A percentile compares a stretch with the other conserved stretches of the same genome.
Conservation (phyloP, 2,888 invertebrate genomes). For the Mesorhabditis sp. region DNA sequence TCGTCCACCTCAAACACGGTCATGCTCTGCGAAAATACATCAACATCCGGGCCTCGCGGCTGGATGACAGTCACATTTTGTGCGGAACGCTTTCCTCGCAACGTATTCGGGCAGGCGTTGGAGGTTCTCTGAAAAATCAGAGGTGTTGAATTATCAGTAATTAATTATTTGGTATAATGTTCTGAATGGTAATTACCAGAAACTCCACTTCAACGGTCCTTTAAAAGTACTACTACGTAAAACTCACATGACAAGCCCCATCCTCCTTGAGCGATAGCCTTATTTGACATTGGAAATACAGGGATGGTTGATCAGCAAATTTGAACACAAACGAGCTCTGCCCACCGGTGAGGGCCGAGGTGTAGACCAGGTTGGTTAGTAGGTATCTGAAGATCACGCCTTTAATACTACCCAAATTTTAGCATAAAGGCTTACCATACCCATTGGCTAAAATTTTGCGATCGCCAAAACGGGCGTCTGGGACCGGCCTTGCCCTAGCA, state of each 20-base stretch:
- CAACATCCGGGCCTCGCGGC: slow-evolving; percentile 32
- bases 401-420: too few species aligned
- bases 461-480: not conserved
- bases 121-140: slow-evolving; percentile 29
- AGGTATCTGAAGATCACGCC: slow-evolving; percentile 23
- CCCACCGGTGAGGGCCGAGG: slow-evolving; percentile 44
- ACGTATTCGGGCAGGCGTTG: slow-evolving; percentile 41
- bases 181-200: not conserved
- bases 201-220: not conserved
- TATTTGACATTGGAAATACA: slow-evolving; percentile 55
- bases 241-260: slow-evolving; percentile 29
- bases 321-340: slow-evolving; percentile 52
- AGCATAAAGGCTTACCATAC: too few species aligned
- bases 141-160: too few species aligned
- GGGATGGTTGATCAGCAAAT: slow-evolving; percentile 51
- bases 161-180: not conserved
- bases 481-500: too few species aligned
- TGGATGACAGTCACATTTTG: not conserved
- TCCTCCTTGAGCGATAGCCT: slow-evolving; percentile 45
- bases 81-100: slow-evolving; percentile 41
- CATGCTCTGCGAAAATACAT: slow-evolving; percentile 50
- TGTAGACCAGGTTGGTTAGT: slow-evolving; percentile 51
- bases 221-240: not conserved
- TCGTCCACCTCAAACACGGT: slow-evolving; percentile 45
- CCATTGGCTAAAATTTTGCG: not conserved